These are phyloP conservation scores for Centropus bengalensis DNA, from an alignment of 2,113 vertebrate genomes.

Conservation along the genomic window DNA sequence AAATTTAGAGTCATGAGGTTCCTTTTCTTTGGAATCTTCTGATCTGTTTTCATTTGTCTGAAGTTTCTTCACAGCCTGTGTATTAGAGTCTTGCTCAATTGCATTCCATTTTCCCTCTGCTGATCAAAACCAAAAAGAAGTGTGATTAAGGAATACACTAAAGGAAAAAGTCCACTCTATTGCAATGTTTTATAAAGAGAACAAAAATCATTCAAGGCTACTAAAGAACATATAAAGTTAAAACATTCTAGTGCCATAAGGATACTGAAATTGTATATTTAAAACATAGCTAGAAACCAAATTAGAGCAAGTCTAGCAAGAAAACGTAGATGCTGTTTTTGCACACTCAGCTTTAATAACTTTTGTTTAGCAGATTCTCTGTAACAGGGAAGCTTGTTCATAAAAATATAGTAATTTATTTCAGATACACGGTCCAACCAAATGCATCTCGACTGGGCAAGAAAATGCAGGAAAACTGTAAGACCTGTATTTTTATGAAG, in stretches of 20 bases:
- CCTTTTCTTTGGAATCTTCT: conserved; percentile 29
- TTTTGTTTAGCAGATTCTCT: neutral
- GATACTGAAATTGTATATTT: neutral
- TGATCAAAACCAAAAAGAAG: conserved; percentile 52
- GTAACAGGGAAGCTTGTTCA: neutral
- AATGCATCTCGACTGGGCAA: neutral
- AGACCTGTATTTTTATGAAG: neutral
- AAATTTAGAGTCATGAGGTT: conserved; percentile 22
- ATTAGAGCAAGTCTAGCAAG: neutral
- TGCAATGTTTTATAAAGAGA: neutral
- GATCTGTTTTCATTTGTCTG: conserved; percentile 11
- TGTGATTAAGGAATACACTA: neutral
- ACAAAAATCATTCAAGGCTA: neutral
- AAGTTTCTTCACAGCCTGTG: conserved; percentile 35
- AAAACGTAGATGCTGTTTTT: neutral
- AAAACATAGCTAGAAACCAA: neutral
- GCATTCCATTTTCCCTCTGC: conserved; percentile 47
- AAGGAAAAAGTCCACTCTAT: neutral
- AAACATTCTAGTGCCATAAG: neutral
- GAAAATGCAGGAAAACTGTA: neutral
- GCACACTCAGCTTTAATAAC: neutral
- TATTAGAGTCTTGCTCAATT: neutral
- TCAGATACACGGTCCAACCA: neutral
- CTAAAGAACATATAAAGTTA: neutral
- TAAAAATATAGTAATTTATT: neutral